A percentile compares a stretch with the other conserved stretches of the same genome.
Conservation (phyloP, 2,797 vertebrate genomes). For the Sciurus carolinensis region DNA sequence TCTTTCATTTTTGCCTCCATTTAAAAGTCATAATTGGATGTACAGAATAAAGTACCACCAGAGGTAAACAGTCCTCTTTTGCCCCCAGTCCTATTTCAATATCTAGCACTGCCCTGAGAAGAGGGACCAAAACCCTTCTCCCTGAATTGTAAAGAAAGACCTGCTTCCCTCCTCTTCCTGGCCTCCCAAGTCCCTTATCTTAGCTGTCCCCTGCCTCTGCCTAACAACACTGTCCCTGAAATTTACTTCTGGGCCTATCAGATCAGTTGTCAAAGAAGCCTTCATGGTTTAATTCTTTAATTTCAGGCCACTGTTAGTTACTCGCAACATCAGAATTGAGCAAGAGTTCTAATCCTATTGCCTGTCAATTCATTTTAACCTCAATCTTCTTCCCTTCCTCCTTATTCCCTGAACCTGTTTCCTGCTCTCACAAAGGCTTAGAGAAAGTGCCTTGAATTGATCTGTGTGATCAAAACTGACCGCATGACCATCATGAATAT, state of each 20-base stretch:
- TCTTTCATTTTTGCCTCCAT: slow-evolving; percentile 47
- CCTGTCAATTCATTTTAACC: slow-evolving; percentile 87
- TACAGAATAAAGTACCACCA: slow-evolving; percentile 2
- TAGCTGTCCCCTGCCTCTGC: background rate
- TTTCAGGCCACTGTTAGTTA: slow-evolving; percentile 85
- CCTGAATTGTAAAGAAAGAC: background rate
- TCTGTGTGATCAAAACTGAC: slow-evolving; percentile 86
- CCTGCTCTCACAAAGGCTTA: slow-evolving; percentile 76
- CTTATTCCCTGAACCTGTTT: slow-evolving; percentile 81
- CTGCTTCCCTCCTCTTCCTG: fast-evolving
- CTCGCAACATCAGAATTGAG: slow-evolving; percentile 81
- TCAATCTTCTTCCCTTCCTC: slow-evolving; percentile 78
- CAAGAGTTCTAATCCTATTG: slow-evolving; percentile 86
- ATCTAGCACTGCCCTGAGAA: background rate
- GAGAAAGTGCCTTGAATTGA: slow-evolving; percentile 78
- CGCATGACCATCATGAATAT: slow-evolving; percentile 81
- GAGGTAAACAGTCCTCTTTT: background rate
- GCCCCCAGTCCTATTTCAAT: background rate
- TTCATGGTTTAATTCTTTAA: slow-evolving; percentile 85
- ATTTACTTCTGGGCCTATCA: slow-evolving; percentile 71
- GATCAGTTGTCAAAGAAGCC: slow-evolving; percentile 76
- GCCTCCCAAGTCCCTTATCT: slow-evolving; percentile 33
- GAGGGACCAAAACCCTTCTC: too few relatives aligned
- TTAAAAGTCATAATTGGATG: slow-evolving; percentile 61
- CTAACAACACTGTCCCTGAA: slow-evolving; percentile 70